A percentile compares a stretch with the other conserved stretches of the same genome.
Evolutionary conservation across 2,888 invertebrate species (phyloP).

Genomic region (Harpalus rubripes): DNA sequence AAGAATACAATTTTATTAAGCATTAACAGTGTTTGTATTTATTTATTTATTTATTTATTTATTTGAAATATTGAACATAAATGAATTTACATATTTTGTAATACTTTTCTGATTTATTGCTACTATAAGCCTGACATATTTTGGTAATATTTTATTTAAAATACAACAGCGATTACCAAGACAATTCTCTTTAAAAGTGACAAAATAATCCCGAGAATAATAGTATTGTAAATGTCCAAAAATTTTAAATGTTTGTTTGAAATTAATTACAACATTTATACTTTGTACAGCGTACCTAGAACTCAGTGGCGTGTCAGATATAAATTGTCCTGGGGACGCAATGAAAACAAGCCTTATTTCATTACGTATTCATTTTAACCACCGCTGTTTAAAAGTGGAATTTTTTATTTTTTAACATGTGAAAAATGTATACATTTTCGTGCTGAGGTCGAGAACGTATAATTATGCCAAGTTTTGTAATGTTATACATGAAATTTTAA

Average conservation of each 20-base stretch:
- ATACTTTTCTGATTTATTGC: no score
- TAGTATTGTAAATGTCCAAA: background rate
- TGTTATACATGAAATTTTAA: slow-evolving; percentile 5
- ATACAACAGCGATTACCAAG: background rate
- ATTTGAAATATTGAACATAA: no score
- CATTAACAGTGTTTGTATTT: no score
- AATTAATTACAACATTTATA: slow-evolving; percentile 26
- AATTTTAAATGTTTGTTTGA: slow-evolving; percentile 1
- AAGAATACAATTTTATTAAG: no score
- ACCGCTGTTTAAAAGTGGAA: background rate
- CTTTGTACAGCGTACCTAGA: background rate
- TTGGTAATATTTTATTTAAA: background rate
- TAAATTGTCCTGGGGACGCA: slow-evolving; percentile 13
- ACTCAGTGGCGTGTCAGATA: slow-evolving; percentile 9
- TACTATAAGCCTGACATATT: no score
- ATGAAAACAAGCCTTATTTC: background rate
- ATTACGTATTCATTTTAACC: slow-evolving; percentile 19
- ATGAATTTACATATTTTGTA: no score
- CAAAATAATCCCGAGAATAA: background rate
- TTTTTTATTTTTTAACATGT: slow-evolving; percentile 5
- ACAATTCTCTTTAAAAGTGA: background rate
- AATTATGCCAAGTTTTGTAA: background rate
- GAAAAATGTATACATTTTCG: background rate
- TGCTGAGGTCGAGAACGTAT: slow-evolving; percentile 1
- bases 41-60: no score